phyloP scores from a whole-genome alignment of 1,140 invertebrate genomes.

The Rhopalosiphum maidis region DNA sequence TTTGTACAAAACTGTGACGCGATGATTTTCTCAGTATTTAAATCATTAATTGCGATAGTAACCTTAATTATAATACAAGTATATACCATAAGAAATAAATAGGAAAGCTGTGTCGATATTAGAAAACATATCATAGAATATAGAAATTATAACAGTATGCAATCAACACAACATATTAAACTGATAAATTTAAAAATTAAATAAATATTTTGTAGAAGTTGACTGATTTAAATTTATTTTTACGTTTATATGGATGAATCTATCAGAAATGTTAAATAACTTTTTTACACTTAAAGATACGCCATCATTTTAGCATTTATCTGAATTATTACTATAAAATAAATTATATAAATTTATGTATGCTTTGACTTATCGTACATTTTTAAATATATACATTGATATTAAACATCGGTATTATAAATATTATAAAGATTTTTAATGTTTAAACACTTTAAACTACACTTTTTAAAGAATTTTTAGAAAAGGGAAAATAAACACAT shows the following conservation, averaged over 20 bases:
- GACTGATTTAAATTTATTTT: neutral
- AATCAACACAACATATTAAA: neutral
- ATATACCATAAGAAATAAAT: neutral
- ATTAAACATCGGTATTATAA: no score
- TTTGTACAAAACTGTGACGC: neutral
- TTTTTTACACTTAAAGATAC: no score
- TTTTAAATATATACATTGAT: no score
- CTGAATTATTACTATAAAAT: no score
- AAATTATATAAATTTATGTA: no score
- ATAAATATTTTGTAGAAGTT: neutral
- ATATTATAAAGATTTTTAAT: no score
- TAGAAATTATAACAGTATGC: neutral
- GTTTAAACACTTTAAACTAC: no score
- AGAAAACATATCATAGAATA: neutral
- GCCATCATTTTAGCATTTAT: no score
- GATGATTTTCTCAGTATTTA: neutral
- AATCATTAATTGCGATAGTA: neutral
- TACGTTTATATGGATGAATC: neutral
- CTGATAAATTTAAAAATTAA: neutral
- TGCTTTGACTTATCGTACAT: no score
- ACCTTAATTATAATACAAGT: neutral
- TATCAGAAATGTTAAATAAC: neutral
- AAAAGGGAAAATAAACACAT: no score
- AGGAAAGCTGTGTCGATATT: neutral
- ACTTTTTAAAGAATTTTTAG: no score